Evolutionary conservation across 2,797 vertebrate species (phyloP), one percentile per base, ranked within the genome.

Genomic region (Channallabes apus): DNA sequence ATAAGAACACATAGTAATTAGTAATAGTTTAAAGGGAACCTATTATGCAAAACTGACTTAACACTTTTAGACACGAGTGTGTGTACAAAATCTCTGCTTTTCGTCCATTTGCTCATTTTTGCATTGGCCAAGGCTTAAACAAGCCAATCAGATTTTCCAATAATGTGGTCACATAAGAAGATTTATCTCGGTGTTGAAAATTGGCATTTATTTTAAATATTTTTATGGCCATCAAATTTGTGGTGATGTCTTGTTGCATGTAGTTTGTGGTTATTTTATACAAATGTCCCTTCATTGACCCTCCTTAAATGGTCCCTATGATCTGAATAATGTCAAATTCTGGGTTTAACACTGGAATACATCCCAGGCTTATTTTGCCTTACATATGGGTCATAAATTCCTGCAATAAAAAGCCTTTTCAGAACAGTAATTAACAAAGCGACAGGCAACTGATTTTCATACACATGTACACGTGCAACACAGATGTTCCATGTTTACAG

Each of bases 291-390:
- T 2, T 69, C 8, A 38, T 38, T 41, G 41, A 41, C 6, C 41
- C 41, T 22, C 6, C 17, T 20, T 22, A 69, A 69, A 38, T 7
- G 29, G 32, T 38, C 5, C 67, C 35, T 3, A 9, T 38, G 22
- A 38, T 35, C 12, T 72, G 54, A 54, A 35, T 12, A 18, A 77
- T 64, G n/a, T n/a, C n/a, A n/a, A n/a, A n/a, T n/a, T n/a, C 29
- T 14, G 58, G 54, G 27, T 76, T 58, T 58, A 77, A 59, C 14
- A 77, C 18, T 22, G 6, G 4, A 59, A 77, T 22, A 59, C 54
- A 32, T 77, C 54, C 72, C 72, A 75, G 75, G 56, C 20, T 24
- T 80, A 14, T 64, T 62, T 27, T 80, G 35, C 35, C 41, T 64
- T n/a, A 64, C 9, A n/a, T 18, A 27, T 51, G 24, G 24, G 14